A percentile compares a stretch with the other conserved stretches of the same genome.
Evolutionary conservation across 2,888 invertebrate species (phyloP).

Genomic region (Drosophila birchii): DNA sequence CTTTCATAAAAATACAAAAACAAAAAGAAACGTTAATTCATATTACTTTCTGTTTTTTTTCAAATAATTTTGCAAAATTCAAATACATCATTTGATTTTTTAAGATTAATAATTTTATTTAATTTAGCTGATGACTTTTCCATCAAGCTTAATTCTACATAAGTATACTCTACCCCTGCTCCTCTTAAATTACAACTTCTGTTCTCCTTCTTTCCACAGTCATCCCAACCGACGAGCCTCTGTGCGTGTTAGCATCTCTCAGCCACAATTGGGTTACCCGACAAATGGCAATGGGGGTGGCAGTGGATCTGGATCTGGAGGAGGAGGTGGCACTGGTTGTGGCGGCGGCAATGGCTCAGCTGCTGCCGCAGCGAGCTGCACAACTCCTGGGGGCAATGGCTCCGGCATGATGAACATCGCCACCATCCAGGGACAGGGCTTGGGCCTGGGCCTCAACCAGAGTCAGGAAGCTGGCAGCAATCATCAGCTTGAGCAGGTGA

Average conservation of each 20-base stretch:
- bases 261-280: constrained; percentile 85
- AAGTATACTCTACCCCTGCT: background rate
- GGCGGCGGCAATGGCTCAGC: constrained; percentile 36
- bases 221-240: constrained; percentile 81
- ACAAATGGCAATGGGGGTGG: constrained; percentile 86
- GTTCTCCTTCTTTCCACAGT: constrained; percentile 48
- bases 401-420: constrained; percentile 56
- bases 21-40: too few relatives aligned
- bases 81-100: too few relatives aligned
- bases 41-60: too few relatives aligned
- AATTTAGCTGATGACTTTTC: background rate
- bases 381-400: constrained; percentile 81
- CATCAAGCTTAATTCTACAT: background rate
- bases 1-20: background rate
- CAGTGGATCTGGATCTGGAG: constrained; percentile 43
- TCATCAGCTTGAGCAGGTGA: constrained; percentile 72
- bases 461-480: constrained; percentile 36
- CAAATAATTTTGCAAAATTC: too few relatives aligned
- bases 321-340: constrained; percentile 33
- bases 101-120: background rate
- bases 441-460: constrained; percentile 16
- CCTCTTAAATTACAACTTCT: background rate
- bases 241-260: constrained; percentile 81
- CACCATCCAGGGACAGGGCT: constrained; percentile 55
- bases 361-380: constrained; percentile 65